These are phyloP conservation scores for Drosophila phalerata DNA, from an alignment of 2,888 invertebrate genomes.

Conservation along the genomic window DNA sequence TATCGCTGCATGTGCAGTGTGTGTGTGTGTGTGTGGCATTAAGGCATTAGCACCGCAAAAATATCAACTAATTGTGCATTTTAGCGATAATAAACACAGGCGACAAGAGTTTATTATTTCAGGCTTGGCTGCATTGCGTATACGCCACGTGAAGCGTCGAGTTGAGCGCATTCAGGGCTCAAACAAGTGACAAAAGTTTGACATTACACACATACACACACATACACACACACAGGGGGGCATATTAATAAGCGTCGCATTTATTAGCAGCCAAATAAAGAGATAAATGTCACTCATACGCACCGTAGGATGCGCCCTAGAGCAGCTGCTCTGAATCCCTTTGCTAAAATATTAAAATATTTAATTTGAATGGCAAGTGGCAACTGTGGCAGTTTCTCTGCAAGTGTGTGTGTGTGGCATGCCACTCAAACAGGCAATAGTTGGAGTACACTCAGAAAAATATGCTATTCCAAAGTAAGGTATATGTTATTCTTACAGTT, in stretches of 20 bases:
- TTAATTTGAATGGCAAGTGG: constrained; percentile 61
- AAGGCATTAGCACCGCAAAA: constrained; percentile 79
- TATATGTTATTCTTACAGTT: too few species aligned
- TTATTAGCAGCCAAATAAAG: constrained; percentile 79
- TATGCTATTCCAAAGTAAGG: too few species aligned
- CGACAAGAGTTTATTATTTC: constrained; percentile 76
- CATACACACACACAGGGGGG: constrained; percentile 14
- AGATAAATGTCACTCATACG: constrained; percentile 79
- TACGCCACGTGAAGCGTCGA: constrained; percentile 27
- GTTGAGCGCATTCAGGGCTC: constrained; percentile 11
- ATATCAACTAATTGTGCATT: constrained; percentile 80
- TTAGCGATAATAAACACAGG: constrained; percentile 75
- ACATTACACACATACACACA: constrained; percentile 35
- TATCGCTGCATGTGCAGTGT: constrained; percentile 62
- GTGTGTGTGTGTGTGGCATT: constrained; percentile 52
- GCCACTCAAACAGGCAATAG: constrained; percentile 48
- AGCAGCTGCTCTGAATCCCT: constrained; percentile 43
- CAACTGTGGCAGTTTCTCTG: constrained; percentile 7
- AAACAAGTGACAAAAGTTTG: constrained; percentile 69
- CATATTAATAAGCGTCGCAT: constrained; percentile 76
- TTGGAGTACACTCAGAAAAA: not conserved
- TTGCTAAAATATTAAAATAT: constrained; percentile 68
- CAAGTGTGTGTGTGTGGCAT: constrained; percentile 20
- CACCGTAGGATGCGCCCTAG: constrained; percentile 47
- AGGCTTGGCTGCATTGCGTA: constrained; percentile 61